Base-by-base conservation (phyloP, 2,888 invertebrate genomes). In the Malthinus flaveolus region DNA sequence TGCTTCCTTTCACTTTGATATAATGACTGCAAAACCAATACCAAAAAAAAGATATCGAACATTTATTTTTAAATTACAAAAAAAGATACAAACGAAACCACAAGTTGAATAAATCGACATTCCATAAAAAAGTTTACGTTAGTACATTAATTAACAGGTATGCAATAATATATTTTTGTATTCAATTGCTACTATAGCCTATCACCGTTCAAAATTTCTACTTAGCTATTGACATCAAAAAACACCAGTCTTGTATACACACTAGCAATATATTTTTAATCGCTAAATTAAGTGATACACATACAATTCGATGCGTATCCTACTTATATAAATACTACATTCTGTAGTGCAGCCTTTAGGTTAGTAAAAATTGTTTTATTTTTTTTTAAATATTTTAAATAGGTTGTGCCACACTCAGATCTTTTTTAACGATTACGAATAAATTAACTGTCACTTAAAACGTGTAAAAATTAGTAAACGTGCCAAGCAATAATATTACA, bases 201-300 rank as follows among this genome's bases (percentile, higher is more conserved):
- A 77, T 73, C 73, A 76, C 76, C 76, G 72, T 72, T 73, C 68
- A 70, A 71, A 72, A 73, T 73, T 71, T 68, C 62, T 67, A 71
- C 67, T 69, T 73, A 74, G 66, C 73, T 78, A 77, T 78, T 76
- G 76, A 77, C 77, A 76, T 77, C 73, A 65, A 75, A 23, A 76
- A 76, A 77, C 76, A 76, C 75, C 77, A 78, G 78, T 78, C 78
- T 78, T 78, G 75, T 75, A 75, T 75, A 75, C 69, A 75, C 73
- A 74, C 74, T 75, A 75, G 73, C 71, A 70, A 69, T 72, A 70
- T 68, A 70, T 66, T 23, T 23, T 23, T 69, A 70, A 68, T 65
- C 70, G 68, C 64, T 52, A 54, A 51, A 51, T 45, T 53, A 44
- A 33, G 31, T 35, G 46, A 44, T 34, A 45, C 13, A 15, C 32